phyloP scores from a whole-genome alignment of 2,113 vertebrate species.

The Platichthys stellatus region DNA sequence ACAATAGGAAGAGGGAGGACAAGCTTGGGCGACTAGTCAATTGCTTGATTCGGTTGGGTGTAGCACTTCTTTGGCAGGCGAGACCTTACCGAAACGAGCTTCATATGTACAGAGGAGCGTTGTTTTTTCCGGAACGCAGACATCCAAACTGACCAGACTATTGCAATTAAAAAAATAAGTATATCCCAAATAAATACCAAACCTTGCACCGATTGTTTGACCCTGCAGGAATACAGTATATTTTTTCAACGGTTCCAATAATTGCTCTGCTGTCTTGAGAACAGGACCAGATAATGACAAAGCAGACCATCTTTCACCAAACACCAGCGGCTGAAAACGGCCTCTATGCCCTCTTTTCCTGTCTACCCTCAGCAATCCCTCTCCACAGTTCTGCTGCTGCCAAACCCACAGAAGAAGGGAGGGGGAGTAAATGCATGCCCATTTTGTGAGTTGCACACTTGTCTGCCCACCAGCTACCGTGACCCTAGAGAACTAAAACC shows the following conservation, averaged over 20 bases:
- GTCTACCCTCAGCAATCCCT: conserved; percentile 36
- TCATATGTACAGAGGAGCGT: conserved; percentile 19
- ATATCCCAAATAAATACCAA: conserved; percentile 17
- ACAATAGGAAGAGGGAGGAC: conserved; percentile 36
- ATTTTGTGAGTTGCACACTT: conserved; percentile 45
- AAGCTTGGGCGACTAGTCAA: conserved; percentile 20
- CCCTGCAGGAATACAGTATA: neutral
- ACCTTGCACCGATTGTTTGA: conserved; percentile 11
- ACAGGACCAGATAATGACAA: conserved; percentile 37
- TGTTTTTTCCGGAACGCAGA: conserved; percentile 31
- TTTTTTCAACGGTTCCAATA: conserved; percentile 23
- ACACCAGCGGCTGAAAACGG: conserved; percentile 29
- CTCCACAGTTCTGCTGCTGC: conserved; percentile 44
- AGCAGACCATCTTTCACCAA: conserved; percentile 40
- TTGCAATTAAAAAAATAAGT: conserved; percentile 10
- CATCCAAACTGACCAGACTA: conserved; percentile 30
- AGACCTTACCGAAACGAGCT: neutral
- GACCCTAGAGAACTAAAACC: conserved; percentile 27
- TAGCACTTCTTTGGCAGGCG: conserved; percentile 48
- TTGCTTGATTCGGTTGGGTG: conserved; percentile 39
- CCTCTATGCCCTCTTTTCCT: conserved; percentile 33
- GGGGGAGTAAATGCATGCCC: conserved; percentile 26
- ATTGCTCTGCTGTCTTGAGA: conserved; percentile 23
- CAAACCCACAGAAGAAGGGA: conserved; percentile 59
- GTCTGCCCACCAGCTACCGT: conserved; percentile 45